Base-by-base conservation (phyloP, 1,140 invertebrate genomes). In the Octopus sinensis region DNA sequence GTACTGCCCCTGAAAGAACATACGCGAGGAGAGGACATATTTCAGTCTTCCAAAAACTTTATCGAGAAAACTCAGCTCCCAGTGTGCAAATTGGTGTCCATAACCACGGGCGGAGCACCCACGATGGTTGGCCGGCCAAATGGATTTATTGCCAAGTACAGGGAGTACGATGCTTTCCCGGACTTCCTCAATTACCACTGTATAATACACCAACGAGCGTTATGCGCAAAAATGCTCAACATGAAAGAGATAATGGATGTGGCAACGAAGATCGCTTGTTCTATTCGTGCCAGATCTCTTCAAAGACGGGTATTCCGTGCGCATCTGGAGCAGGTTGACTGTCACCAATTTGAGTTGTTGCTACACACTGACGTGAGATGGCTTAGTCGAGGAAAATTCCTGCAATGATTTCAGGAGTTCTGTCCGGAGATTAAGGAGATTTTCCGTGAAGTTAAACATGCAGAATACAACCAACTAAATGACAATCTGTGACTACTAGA, bases 171-270 rank as follows among this genome's bases (percentile, higher is more conserved):
- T 68, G 62, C 62, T n/a, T 68, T 68, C 62, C n/a, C 62, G 12
- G 62, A 68, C 62, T 68, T 68, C 62, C 62, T 68, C 62, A 68
- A 68, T 68, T 68, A 68, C n/a, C 62, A 68, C 62, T 68, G 62
- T n/a, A 68, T 68, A 68, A 68, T 68, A 68, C 62, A 68, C 62
- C 62, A 68, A 68, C 62, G 3, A 68, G 62, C 62, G 12, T 68
- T 68, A 68, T 68, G 62, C 62, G 3, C n/a, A 68, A 68, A 68
- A 68, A 68, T 68, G 62, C 62, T 43, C 30, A 43, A 68, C 62
- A 68, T 68, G 62, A 68, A 68, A n/a, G 62, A 68, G 30, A 43
- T 43, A 68, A 68, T 68, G 62, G 3, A 68, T 68, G 62, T 68
- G 62, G 1, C 62, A 68, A 3, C 3, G 62, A 68, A 68, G 62